Evolutionary conservation across 2,888 invertebrate species (phyloP), one percentile per base, ranked within the genome.

Genomic region (Malthinus seriepunctatus): DNA sequence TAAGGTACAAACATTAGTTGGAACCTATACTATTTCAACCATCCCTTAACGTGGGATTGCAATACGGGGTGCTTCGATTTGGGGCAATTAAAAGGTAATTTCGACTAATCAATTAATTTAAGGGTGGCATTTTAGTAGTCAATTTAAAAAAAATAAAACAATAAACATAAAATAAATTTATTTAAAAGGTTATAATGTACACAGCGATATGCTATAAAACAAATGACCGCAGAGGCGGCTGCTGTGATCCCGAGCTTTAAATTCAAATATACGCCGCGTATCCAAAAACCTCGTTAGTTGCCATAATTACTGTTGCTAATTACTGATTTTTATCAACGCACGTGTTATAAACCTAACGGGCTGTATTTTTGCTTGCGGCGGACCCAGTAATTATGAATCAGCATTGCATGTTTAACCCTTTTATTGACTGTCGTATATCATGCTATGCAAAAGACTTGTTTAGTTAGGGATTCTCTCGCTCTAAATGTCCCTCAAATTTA

Each of bases 291-390:
- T 78, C 78, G 77, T 78, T 78, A 78, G 77, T 75, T 76, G 72
- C 75, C 71, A 77, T 78, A 78, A 78, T 78, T 78, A 78, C 77
- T 72, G 76, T 74, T 74, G 77, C 78, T 78, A 78, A 78, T 78
- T 78, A 78, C 77, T 77, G 78, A 78, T 78, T 78, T 78, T 77
- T 78, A 78, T 78, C 78, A 73, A 73, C 67, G 77, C 76, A 76
- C 77, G 77, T 77, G 75, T 74, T 73, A 71, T 71, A 71, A 72
- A 74, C 72, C 75, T 67, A 68, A 65, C 71, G 66, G 71, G 69
- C 67, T 60, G 64, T 63, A 73, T 73, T 74, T 73, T 73, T 72
- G 72, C 71, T 70, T 62, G 69, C 65, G 69, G 70, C 68, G 54
- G 58, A 63, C 69, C 54, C 51, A 56, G 67, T 73, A 76, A 76